Evolutionary conservation across 2,888 invertebrate species (phyloP).

Genomic region (Hartigia nigra): DNA sequence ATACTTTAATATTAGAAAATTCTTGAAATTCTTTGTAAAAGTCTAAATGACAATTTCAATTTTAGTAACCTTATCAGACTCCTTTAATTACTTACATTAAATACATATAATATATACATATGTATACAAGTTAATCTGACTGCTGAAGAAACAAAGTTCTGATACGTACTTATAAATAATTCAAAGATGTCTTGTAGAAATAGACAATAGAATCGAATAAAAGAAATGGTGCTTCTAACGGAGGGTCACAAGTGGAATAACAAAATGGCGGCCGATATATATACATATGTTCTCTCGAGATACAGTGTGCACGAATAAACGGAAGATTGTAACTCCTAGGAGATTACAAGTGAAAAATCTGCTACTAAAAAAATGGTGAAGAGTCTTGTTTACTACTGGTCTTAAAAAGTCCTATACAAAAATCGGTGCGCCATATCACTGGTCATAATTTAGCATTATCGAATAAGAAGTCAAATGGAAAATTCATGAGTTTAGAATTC

Average conservation of each 20-base stretch:
- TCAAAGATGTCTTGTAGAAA: slow-evolving; percentile 11
- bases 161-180: slow-evolving; percentile 20
- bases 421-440: not conserved
- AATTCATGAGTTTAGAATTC: not conserved
- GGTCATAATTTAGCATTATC: not conserved
- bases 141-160: slow-evolving; percentile 24
- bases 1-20: not conserved
- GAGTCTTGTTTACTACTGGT: not conserved
- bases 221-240: slow-evolving; percentile 24
- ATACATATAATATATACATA: not conserved
- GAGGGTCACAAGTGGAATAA: not conserved
- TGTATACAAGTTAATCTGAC: not conserved
- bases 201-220: slow-evolving; percentile 18
- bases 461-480: not conserved
- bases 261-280: not conserved
- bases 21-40: not conserved
- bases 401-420: not conserved
- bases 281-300: not conserved
- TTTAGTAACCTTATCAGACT: not conserved
- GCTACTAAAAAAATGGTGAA: not conserved
- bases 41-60: not conserved
- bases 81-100: not conserved
- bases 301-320: not conserved
- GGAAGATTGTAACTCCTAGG: not conserved
- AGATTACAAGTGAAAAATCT: not conserved